Evolutionary conservation across 2,113 vertebrate species (phyloP).

Genomic region (Boulengeromyrus knoepffleri): DNA sequence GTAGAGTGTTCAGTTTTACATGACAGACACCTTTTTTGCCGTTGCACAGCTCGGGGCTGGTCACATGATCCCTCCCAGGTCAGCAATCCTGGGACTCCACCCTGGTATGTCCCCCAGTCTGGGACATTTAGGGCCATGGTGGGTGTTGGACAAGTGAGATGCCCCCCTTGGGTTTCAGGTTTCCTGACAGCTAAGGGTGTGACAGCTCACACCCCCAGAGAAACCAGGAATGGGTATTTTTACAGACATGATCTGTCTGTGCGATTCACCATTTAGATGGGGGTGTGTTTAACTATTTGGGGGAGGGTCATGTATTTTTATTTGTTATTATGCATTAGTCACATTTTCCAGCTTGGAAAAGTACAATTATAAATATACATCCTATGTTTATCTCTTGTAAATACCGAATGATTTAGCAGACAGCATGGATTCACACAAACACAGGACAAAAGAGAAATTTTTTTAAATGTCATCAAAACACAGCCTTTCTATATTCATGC

Average conservation of each 20-base stretch:
- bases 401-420: neutral
- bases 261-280: neutral
- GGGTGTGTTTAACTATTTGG: neutral
- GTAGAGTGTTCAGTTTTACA: neutral
- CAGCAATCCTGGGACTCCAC: neutral
- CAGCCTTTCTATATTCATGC: neutral
- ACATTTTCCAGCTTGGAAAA: neutral
- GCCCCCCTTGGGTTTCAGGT: neutral
- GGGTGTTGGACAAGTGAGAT: neutral
- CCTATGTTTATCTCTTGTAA: neutral
- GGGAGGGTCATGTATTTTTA: neutral
- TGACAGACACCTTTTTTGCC: neutral
- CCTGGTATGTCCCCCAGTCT: neutral
- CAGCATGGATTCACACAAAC: neutral
- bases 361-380: neutral
- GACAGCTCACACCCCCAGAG: neutral
- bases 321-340: neutral
- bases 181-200: neutral
- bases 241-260: neutral
- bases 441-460: neutral
- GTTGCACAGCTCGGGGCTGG: neutral
- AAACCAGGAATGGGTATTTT: neutral
- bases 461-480: neutral
- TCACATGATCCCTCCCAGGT: neutral
- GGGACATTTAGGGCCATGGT: neutral